Percentiles rank a stretch among this genome's conserved stretches.
Conservation (phyloP, 2,797 vertebrate genomes). For the Brachymystax lenok region DNA sequence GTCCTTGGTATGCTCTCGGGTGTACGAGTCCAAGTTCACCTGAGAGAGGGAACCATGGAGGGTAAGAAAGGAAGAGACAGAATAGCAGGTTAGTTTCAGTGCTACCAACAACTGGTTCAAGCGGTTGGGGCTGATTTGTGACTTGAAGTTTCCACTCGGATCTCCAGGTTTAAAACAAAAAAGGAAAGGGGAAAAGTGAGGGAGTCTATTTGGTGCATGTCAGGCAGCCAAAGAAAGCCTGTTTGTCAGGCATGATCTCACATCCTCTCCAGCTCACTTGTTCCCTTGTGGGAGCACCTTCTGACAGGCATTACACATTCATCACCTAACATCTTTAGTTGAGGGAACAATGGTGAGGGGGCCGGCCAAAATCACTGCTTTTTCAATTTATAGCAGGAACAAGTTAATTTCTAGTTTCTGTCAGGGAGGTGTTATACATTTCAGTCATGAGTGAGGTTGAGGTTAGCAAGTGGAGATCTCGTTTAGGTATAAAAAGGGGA, state of each 20-base stretch:
- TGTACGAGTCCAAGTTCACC: slow-evolving; percentile 97
- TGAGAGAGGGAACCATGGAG: slow-evolving; percentile 45
- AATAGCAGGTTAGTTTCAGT: background rate
- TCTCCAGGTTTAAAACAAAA: slow-evolving; percentile 31
- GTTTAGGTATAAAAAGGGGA: background rate
- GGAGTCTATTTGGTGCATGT: background rate
- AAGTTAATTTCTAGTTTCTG: background rate
- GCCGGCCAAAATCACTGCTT: slow-evolving; percentile 1
- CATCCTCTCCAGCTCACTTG: slow-evolving; percentile 32
- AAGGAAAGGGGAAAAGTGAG: slow-evolving; percentile 21
- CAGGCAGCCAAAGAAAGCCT: background rate
- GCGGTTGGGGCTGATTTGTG: background rate
- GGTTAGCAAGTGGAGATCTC: background rate
- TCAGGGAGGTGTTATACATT: background rate
- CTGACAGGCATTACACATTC: slow-evolving; percentile 15
- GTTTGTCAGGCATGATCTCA: slow-evolving; percentile 45
- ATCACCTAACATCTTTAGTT: slow-evolving; percentile 5
- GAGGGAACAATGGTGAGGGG: background rate
- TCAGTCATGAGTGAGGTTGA: background rate
- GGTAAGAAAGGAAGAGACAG: background rate
- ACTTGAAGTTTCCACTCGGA: slow-evolving; percentile 19
- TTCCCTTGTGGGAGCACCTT: slow-evolving; percentile 18
- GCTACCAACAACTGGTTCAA: background rate
- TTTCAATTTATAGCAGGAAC: background rate
- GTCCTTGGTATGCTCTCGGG: slow-evolving; percentile 94